phyloP scores from a whole-genome alignment of 2,797 vertebrate species.

The Micromesistius poutassou region DNA sequence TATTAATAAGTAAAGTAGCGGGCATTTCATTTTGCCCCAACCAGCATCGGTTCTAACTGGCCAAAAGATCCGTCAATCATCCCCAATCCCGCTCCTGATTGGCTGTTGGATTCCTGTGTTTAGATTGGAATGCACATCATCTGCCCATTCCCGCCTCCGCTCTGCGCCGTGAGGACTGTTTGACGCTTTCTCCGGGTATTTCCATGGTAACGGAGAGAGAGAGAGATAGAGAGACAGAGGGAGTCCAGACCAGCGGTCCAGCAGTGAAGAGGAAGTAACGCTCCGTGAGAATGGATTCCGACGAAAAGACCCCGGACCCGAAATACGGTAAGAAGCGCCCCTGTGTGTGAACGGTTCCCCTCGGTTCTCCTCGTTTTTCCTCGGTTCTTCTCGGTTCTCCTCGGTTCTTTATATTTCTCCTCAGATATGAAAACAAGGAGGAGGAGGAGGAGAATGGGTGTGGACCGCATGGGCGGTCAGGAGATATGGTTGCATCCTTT shows the following conservation, averaged over 20 bases:
- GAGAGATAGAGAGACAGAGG: too few relatives aligned
- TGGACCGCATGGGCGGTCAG: slow-evolving; percentile 60
- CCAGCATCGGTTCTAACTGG: slow-evolving; percentile 37
- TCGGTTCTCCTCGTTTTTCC: slow-evolving; percentile 13
- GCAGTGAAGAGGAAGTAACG: slow-evolving; percentile 23
- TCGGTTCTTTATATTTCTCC: slow-evolving; percentile 17
- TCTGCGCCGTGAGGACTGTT: slow-evolving; percentile 35
- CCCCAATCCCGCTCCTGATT: slow-evolving; percentile 34
- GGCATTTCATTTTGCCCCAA: slow-evolving; percentile 3
- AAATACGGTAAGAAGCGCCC: slow-evolving; percentile 70
- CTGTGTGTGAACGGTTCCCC: not conserved
- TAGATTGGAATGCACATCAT: slow-evolving; percentile 30
- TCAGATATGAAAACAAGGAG: slow-evolving; percentile 70
- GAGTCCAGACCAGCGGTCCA: slow-evolving; percentile 41
- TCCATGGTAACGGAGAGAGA: slow-evolving; percentile 72
- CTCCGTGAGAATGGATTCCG: slow-evolving; percentile 65
- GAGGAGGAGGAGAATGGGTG: slow-evolving; percentile 65
- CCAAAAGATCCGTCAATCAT: slow-evolving; percentile 27
- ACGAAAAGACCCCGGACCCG: slow-evolving; percentile 69
- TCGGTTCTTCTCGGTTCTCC: slow-evolving; percentile 1
- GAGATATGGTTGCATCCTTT: slow-evolving; percentile 27
- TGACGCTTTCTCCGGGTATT: slow-evolving; percentile 52
- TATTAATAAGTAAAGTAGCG: slow-evolving; percentile 4
- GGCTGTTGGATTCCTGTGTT: slow-evolving; percentile 26
- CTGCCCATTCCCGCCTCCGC: slow-evolving; percentile 21